phyloP scores from a whole-genome alignment of 2,113 vertebrate species.

The Neodon shergylaensis region DNA sequence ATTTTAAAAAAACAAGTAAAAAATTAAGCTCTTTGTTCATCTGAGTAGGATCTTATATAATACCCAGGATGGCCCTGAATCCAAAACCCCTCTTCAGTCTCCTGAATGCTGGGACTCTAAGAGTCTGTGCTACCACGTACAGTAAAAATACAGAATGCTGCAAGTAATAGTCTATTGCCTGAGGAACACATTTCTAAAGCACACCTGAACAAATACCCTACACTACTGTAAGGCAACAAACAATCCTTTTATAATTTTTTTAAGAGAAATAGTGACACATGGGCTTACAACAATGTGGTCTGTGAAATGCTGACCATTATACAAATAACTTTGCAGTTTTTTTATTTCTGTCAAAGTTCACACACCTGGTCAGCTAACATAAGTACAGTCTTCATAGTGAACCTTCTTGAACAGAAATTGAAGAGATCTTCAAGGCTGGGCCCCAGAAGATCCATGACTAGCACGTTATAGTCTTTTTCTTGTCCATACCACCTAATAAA shows the following conservation, averaged over 20 bases:
- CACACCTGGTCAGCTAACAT: constrained; percentile 99
- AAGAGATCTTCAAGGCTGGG: constrained; percentile 99
- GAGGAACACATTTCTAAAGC: constrained; percentile 1
- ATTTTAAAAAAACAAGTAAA: not conserved
- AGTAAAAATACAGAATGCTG: not conserved
- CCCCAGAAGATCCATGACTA: constrained; percentile 99
- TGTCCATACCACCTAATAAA: constrained; percentile 97
- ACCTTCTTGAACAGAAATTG: constrained; percentile 99
- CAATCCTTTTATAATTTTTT: not conserved
- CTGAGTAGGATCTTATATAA: not conserved
- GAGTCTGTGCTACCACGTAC: not conserved
- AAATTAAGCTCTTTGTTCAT: not conserved
- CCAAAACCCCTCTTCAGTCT: not conserved
- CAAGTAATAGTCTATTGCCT: not conserved
- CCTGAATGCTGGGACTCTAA: not conserved
- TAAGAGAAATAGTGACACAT: not conserved
- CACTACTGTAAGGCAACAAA: not conserved
- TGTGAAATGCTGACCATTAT: not conserved
- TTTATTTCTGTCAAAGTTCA: constrained; percentile 52
- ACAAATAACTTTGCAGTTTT: not conserved
- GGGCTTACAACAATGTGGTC: not conserved
- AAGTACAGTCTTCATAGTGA: constrained; percentile 99
- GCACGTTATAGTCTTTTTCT: constrained; percentile 99
- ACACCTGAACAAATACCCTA: not conserved
- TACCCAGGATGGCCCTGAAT: not conserved